phyloP scores from a whole-genome alignment of 2,797 vertebrate genomes.

The Helostoma temminkii region DNA sequence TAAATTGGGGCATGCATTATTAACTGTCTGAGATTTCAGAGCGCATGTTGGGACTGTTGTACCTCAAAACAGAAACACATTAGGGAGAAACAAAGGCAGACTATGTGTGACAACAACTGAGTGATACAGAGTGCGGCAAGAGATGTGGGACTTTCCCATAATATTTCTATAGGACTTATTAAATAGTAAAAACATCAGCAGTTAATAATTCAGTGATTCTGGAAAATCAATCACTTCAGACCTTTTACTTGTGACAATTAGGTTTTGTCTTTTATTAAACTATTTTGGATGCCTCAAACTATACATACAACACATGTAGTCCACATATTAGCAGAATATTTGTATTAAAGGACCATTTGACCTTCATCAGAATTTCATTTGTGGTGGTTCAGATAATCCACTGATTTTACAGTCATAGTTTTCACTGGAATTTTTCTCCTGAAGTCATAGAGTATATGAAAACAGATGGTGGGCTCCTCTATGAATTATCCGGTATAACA shows the following conservation, averaged over 20 bases:
- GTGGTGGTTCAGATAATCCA: background rate
- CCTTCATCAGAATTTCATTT: slow-evolving; percentile 1
- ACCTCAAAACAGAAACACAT: slow-evolving; percentile 54
- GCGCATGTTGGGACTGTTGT: slow-evolving; percentile 56
- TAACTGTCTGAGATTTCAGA: slow-evolving; percentile 61
- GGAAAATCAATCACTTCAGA: slow-evolving; percentile 24
- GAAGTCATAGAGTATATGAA: background rate
- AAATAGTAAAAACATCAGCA: slow-evolving; percentile 2
- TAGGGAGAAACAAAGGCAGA: slow-evolving; percentile 45
- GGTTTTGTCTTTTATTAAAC: slow-evolving; percentile 55
- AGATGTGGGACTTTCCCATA: too few relatives aligned
- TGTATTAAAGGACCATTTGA: background rate
- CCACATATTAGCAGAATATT: background rate
- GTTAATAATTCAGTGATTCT: slow-evolving; percentile 33
- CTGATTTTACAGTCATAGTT: background rate
- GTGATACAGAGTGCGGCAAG: slow-evolving; percentile 5
- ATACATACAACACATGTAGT: background rate
- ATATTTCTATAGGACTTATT: background rate
- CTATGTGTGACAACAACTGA: slow-evolving; percentile 30
- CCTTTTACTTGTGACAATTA: slow-evolving; percentile 23
- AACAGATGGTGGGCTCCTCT: background rate
- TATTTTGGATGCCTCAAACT: slow-evolving; percentile 14
- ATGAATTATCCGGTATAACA: background rate
- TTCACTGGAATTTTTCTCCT: background rate
- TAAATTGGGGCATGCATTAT: slow-evolving; percentile 79